phyloP scores from a whole-genome alignment of 2,888 invertebrate genomes.

The Drosophila suboccidentalis region DNA sequence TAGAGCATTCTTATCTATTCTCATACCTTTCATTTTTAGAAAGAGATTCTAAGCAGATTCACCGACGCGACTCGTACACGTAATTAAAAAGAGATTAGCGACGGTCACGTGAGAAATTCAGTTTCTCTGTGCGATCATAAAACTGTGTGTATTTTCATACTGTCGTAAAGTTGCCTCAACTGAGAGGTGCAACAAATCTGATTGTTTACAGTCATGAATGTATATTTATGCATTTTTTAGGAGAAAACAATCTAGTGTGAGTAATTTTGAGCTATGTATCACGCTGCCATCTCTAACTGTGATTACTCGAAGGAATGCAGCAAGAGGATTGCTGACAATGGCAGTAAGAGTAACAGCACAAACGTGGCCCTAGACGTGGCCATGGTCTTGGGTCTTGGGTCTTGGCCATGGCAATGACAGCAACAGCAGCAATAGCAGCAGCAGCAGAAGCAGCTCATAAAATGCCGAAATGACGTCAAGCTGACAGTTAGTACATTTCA shows the following conservation, averaged over 20 bases:
- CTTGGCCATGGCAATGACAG: constrained; percentile 21
- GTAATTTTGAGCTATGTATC: constrained; percentile 10
- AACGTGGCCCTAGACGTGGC: constrained; percentile 10
- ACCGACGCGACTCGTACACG: constrained; percentile 21
- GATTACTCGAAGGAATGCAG: not conserved
- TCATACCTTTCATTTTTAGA: constrained; percentile 4
- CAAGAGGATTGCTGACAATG: constrained; percentile 36
- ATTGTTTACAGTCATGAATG: constrained; percentile 38
- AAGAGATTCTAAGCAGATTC: constrained; percentile 1
- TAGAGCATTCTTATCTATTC: constrained; percentile 33
- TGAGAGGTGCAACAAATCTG: constrained; percentile 36
- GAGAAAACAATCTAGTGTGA: not conserved
- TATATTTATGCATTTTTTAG: not conserved
- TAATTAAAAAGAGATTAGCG: constrained; percentile 56
- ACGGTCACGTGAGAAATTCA: constrained; percentile 46
- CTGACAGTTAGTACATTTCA: constrained; percentile 74
- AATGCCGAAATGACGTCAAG: constrained; percentile 76
- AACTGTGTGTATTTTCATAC: constrained; percentile 8
- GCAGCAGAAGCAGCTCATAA: constrained; percentile 65
- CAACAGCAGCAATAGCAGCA: constrained; percentile 16
- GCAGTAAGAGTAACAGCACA: constrained; percentile 35
- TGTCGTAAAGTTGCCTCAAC: constrained; percentile 6
- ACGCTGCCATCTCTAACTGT: constrained; percentile 28
- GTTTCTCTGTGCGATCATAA: constrained; percentile 29
- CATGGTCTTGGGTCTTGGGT: not conserved